Evolutionary conservation across 2,113 vertebrate species (phyloP).

Genomic region (Poeciliopsis retropinna): DNA sequence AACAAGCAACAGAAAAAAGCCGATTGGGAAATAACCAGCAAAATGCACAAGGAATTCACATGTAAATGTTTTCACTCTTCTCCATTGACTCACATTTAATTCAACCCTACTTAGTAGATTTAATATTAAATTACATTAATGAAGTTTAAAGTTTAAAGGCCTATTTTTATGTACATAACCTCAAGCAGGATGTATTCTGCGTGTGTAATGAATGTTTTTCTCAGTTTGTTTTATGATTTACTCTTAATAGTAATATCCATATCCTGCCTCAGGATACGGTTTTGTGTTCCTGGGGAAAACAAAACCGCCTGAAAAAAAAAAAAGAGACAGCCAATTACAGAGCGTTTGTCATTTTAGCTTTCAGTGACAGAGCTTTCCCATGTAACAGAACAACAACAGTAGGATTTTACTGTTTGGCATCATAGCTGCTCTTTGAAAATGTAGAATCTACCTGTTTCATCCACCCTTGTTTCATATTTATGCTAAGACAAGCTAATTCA

Average conservation of each 20-base stretch:
- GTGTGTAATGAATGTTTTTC: background rate
- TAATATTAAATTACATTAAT: conserved; percentile 34
- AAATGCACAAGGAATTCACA: background rate
- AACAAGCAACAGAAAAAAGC: conserved; percentile 14
- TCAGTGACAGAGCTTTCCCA: conserved; percentile 25
- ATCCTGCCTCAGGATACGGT: background rate
- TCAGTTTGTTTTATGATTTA: conserved; percentile 4
- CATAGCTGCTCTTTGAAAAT: too few relatives aligned
- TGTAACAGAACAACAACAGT: background rate
- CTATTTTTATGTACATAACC: conserved; percentile 27
- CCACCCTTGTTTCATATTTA: too few relatives aligned
- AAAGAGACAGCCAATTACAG: background rate
- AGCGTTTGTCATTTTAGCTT: conserved; percentile 11
- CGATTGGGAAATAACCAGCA: background rate
- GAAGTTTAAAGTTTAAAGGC: conserved; percentile 30
- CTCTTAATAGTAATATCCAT: conserved; percentile 23
- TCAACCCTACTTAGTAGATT: conserved; percentile 20
- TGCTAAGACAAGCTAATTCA: too few relatives aligned
- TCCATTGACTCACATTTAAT: conserved; percentile 1
- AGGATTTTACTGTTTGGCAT: too few relatives aligned
- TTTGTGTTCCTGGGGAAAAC: background rate
- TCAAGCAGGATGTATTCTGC: conserved; percentile 9
- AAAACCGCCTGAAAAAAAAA: background rate
- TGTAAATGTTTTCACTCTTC: background rate
- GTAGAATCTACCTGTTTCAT: too few relatives aligned